Evolutionary conservation across 2,797 vertebrate genomes (phyloP).

Genomic region (Buceros bicornis): DNA sequence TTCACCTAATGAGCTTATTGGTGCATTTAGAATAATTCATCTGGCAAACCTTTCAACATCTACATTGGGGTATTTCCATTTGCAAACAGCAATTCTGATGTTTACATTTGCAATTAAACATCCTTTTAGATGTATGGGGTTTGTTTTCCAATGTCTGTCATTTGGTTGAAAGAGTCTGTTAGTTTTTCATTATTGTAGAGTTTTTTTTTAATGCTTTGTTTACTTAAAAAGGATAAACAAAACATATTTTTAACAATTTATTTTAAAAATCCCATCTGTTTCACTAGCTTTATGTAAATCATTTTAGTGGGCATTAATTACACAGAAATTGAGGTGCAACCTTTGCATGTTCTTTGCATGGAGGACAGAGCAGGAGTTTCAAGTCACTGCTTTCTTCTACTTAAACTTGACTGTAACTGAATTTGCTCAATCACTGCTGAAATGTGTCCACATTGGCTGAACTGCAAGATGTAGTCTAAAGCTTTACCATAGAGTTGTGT

Average conservation of each 20-base stretch:
- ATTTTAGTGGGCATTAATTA: not conserved
- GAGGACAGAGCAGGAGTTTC: not conserved
- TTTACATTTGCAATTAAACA: not conserved
- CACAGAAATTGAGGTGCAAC: not conserved
- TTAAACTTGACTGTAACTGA: not conserved
- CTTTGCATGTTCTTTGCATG: not conserved
- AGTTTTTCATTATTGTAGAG: not conserved
- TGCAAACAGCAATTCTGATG: not conserved
- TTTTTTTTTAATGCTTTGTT: not conserved
- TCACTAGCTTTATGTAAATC: not conserved
- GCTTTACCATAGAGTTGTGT: not conserved
- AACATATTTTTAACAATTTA: not conserved
- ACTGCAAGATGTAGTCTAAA: not conserved
- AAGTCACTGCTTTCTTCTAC: not conserved
- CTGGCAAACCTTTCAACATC: not conserved
- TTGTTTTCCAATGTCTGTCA: not conserved
- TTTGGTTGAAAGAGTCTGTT: not conserved
- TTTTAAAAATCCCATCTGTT: not conserved
- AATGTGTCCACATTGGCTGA: not conserved
- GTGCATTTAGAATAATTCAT: slow-evolving; percentile 21
- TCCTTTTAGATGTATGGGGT: not conserved
- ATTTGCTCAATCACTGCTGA: not conserved
- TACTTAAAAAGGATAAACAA: not conserved
- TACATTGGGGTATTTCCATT: not conserved
- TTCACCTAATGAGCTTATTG: slow-evolving; percentile 23